A percentile compares a stretch with the other conserved stretches of the same genome.
Evolutionary conservation across 2,797 vertebrate species (phyloP).

Genomic region (Tachyglossus aculeatus): DNA sequence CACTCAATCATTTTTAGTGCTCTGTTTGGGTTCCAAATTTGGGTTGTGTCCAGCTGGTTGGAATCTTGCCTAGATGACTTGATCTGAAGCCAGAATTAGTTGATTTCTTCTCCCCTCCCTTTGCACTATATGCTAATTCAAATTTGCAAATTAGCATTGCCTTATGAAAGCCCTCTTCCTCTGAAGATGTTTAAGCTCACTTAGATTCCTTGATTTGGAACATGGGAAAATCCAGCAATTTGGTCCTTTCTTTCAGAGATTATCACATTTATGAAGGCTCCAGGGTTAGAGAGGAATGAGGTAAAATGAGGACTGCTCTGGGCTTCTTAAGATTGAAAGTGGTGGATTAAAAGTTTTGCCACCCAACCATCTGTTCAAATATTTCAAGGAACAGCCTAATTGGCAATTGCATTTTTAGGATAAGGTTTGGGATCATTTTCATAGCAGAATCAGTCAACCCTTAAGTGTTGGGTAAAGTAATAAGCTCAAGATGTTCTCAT

Average conservation of each 20-base stretch:
- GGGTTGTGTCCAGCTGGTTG: constrained; percentile 26
- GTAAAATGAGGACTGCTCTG: neutral
- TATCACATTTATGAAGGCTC: constrained; percentile 37
- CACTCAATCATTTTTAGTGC: too few species aligned
- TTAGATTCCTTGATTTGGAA: constrained; percentile 14
- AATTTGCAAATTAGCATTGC: constrained; percentile 29
- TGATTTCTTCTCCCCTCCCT: neutral
- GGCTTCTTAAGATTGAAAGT: constrained; percentile 30
- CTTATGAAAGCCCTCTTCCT: constrained; percentile 43
- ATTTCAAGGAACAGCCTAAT: constrained; percentile 34
- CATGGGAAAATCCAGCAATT: neutral
- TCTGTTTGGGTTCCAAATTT: constrained; percentile 28
- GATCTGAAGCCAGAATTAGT: constrained; percentile 36
- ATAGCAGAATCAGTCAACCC: constrained; percentile 14
- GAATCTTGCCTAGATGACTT: constrained; percentile 44
- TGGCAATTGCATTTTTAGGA: constrained; percentile 37
- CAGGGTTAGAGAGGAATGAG: neutral
- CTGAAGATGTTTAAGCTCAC: constrained; percentile 3
- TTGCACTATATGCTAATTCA: neutral
- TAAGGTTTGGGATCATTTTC: constrained; percentile 40
- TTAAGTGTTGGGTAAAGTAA: constrained; percentile 21
- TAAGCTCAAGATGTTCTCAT: neutral
- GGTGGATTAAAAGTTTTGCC: neutral
- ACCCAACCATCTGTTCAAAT: constrained; percentile 36
- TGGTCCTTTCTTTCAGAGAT: constrained; percentile 33